phyloP scores from a whole-genome alignment of 1,140 invertebrate genomes.

The Drosophila truncata region DNA sequence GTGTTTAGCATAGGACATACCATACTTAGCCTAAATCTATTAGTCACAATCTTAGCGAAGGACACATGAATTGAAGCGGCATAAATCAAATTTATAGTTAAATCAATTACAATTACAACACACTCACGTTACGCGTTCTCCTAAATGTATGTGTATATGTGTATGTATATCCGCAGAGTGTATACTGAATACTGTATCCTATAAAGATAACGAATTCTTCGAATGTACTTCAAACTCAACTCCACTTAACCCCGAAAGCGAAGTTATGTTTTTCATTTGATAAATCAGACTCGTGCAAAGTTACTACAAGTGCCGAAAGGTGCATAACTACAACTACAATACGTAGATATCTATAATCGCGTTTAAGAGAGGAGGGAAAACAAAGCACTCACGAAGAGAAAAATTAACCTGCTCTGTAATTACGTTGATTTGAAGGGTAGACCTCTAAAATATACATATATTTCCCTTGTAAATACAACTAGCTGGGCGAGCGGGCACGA shows the following conservation, averaged over 20 bases:
- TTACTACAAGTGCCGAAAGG: constrained; percentile 31
- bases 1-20: constrained; percentile 34
- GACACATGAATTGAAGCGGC: constrained; percentile 32
- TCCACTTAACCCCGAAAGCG: constrained; percentile 14
- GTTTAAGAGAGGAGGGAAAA: neutral
- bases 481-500: constrained; percentile 21
- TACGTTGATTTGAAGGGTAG: constrained; percentile 21
- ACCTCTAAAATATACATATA: constrained; percentile 36
- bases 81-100: constrained; percentile 76
- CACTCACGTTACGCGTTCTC: constrained; percentile 32
- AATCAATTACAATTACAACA: constrained; percentile 35
- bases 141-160: constrained; percentile 40
- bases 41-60: constrained; percentile 66
- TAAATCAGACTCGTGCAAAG: constrained; percentile 28
- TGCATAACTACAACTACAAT: constrained; percentile 19
- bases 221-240: constrained; percentile 20
- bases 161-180: constrained; percentile 19
- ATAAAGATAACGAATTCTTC: constrained; percentile 36
- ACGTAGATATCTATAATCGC: neutral
- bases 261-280: constrained; percentile 19
- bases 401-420: constrained; percentile 7
- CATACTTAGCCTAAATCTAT: constrained; percentile 46
- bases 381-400: neutral
- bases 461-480: constrained; percentile 69
- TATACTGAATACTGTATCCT: constrained; percentile 30